Conservation (phyloP, 2,113 vertebrate species). For the Anguilla japonica region DNA sequence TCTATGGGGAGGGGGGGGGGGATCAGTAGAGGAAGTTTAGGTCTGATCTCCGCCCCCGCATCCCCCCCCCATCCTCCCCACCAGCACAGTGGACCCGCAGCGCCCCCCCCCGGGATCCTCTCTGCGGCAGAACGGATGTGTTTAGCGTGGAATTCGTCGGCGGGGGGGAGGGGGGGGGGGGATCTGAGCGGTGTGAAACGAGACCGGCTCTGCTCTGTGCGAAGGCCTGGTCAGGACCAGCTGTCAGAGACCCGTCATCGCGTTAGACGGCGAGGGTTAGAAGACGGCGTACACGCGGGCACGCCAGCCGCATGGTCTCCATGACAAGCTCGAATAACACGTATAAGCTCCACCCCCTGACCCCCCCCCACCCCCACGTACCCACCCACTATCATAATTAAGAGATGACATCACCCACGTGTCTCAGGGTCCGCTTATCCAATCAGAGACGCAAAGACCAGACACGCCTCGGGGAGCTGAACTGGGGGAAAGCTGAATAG, state of each 20-base stretch:
- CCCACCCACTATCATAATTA: not conserved
- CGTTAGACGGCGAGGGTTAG: not conserved
- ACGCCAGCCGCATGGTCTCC: not conserved
- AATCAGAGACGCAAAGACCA: not conserved
- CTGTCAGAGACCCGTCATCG: not conserved
- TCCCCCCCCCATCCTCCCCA: no score
- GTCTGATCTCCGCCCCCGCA: not conserved
- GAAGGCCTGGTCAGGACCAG: not conserved
- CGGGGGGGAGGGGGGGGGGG: not conserved
- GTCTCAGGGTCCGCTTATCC: not conserved
- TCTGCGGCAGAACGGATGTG: not conserved
- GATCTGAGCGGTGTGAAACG: not conserved
- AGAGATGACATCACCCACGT: not conserved
- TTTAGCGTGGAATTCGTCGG: not conserved
- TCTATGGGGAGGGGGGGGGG: no score
- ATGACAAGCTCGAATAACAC: not conserved
- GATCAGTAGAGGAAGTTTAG: not conserved
- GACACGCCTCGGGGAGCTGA: not conserved
- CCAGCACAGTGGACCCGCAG: no score
- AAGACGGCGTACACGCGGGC: not conserved
- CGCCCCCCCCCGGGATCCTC: not conserved
- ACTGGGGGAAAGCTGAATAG: not conserved
- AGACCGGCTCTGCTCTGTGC: not conserved
- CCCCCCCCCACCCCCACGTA: no score
- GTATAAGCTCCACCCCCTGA: not conserved